Evolutionary conservation across 1,140 invertebrate genomes (phyloP), one percentile per base, ranked within the genome.

Genomic region (Episyrphus balteatus): DNA sequence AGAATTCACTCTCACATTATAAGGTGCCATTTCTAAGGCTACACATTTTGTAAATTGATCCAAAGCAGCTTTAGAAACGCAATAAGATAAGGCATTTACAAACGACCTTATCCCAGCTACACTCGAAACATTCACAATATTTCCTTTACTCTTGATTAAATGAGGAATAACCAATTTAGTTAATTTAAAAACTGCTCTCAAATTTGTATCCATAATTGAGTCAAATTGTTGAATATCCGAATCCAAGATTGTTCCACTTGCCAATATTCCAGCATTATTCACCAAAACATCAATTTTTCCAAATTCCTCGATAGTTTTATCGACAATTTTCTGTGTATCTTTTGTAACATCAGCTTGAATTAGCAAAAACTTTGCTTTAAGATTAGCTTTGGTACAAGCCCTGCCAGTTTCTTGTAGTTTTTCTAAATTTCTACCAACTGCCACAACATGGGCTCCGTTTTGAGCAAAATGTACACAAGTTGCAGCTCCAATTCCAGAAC

Each of bases 41-140:
- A 78, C 72, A 56, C 86, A 90, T 55, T 82, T 76, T 2, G 92
- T 95, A 40, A 96, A 79, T 61, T 95, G 91, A 70, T 95, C 91
- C 1, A 96, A 62, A 3, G 89, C 85, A 34, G 88, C 76, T 73
- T 96, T 96, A 5, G 88, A 92, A 58, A 93, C 80, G 54, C 84
- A 85, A 59, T 96, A 95, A 1, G 87, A 80, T 14, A 88, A 66
- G 3, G 83, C 77, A 42, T 78, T 78, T 18, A 84, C 75, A 58
- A 88, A 89, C 2, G 87, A 79, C 59, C 89, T 68, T 5, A 89
- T 70, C n/a, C 89, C 91, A 54, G 81, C 84, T 1, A 94, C 85
- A 66, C 90, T 93, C 14, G 89, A 93, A 0, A 95, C 84, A 70
- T 95, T 95, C 0, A 96, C 86, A 32, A 93, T 83, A 51, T 81